Conservation (phyloP, 2,113 vertebrate genomes). For the Tympanuchus pallidicinctus region DNA sequence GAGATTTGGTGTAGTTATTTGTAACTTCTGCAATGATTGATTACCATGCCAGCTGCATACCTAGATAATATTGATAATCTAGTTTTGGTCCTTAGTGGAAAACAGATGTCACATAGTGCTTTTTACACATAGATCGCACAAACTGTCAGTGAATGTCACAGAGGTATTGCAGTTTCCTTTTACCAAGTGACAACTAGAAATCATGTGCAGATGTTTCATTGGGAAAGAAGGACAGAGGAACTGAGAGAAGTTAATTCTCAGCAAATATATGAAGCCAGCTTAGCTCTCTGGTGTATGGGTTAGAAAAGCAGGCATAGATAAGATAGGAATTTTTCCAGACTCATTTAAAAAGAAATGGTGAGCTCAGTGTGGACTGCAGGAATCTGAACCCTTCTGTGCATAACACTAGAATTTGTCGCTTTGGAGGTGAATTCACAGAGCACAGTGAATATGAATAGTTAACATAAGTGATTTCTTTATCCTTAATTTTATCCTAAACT, state of each 20-base stretch:
- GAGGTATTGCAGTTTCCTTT: constrained; percentile 51
- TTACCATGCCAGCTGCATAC: not conserved
- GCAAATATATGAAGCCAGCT: constrained; percentile 17
- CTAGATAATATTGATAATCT: not conserved
- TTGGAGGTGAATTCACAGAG: not conserved
- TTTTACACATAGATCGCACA: constrained; percentile 33
- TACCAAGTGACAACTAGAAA: constrained; percentile 46
- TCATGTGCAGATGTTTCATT: not conserved
- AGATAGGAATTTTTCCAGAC: constrained; percentile 50
- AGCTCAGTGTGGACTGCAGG: constrained; percentile 54
- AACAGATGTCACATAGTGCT: not conserved
- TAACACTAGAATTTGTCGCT: constrained; percentile 30
- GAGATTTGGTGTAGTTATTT: not conserved
- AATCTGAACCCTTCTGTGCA: constrained; percentile 62
- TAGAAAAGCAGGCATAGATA: constrained; percentile 29
- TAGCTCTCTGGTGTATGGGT: constrained; percentile 16
- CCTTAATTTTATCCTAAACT: not conserved
- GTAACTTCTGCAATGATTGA: not conserved
- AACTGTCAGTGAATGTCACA: constrained; percentile 28
- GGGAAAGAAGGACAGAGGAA: not conserved
- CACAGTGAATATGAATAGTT: not conserved
- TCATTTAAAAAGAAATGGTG: constrained; percentile 36
- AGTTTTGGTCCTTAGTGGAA: not conserved
- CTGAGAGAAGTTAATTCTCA: constrained; percentile 20
- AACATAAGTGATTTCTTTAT: not conserved